A percentile compares a stretch with the other conserved stretches of the same genome.
Conservation (phyloP, 1,140 invertebrate species). For the Antheraea pernyi region DNA sequence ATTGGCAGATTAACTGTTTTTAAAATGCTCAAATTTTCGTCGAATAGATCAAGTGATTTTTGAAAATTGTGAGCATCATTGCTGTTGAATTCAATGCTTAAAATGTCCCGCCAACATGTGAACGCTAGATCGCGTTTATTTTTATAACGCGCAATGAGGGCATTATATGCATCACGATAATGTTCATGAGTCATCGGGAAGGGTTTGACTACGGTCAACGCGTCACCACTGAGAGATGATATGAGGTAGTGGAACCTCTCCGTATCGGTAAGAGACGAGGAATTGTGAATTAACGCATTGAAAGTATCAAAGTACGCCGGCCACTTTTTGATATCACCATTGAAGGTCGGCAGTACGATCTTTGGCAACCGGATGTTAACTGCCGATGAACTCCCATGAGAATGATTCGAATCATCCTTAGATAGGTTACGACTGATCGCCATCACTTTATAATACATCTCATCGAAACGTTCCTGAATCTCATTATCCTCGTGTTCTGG, state of each 20-base stretch:
- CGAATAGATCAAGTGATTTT: constrained; percentile 24
- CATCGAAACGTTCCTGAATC: no score
- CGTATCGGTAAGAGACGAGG: constrained; percentile 9
- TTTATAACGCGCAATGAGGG: constrained; percentile 21
- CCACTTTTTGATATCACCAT: constrained; percentile 30
- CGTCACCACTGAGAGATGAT: not conserved
- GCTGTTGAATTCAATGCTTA: constrained; percentile 30
- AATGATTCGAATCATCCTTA: no score
- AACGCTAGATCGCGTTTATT: constrained; percentile 33
- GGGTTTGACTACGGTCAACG: not conserved
- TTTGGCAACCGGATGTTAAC: not conserved
- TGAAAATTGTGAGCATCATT: constrained; percentile 25
- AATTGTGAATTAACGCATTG: constrained; percentile 34
- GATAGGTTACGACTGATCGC: no score
- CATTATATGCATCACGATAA: constrained; percentile 26
- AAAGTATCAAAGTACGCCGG: constrained; percentile 30
- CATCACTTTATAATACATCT: no score
- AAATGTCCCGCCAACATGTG: constrained; percentile 36
- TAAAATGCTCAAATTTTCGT: constrained; percentile 35
- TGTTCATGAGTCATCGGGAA: constrained; percentile 8
- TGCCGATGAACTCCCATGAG: no score
- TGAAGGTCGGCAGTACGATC: constrained; percentile 25
- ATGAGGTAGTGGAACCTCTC: not conserved
- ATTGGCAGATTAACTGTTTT: constrained; percentile 28
- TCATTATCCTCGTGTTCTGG: no score